Percentiles rank a stretch among this genome's conserved stretches.
Conservation (phyloP, 2,113 vertebrate species). For the Apaloderma vittatum region DNA sequence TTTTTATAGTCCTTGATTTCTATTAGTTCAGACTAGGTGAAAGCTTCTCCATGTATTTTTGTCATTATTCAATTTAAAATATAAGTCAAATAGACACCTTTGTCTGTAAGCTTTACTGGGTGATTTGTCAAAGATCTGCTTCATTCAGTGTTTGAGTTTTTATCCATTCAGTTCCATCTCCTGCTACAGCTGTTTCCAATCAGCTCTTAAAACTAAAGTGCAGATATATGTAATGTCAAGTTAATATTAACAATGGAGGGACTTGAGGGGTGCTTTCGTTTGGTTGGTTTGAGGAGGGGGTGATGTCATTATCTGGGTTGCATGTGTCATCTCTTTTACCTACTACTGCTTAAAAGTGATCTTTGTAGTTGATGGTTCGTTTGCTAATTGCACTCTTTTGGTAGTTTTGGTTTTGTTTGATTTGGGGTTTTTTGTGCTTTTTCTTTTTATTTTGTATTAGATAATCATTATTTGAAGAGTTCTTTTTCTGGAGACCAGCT, state of each 20-base stretch:
- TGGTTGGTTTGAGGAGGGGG: background rate
- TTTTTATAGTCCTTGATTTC: background rate
- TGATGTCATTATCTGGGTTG: background rate
- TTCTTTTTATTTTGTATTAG: background rate
- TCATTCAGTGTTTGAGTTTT: background rate
- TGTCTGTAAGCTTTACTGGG: background rate
- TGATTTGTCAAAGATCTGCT: background rate
- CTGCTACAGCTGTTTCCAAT: background rate
- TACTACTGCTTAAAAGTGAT: background rate
- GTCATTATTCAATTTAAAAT: background rate
- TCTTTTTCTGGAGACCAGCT: background rate
- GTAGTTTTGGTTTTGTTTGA: background rate
- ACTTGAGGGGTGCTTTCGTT: fast-evolving
- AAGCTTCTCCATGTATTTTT: background rate
- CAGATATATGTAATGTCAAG: background rate
- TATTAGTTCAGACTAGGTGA: background rate
- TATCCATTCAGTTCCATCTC: background rate
- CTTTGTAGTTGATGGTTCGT: background rate
- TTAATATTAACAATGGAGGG: background rate
- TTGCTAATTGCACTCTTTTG: background rate
- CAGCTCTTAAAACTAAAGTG: background rate
- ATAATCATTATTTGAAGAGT: background rate
- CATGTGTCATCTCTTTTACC: background rate
- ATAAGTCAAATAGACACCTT: background rate
- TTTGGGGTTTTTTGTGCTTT: background rate